Base-by-base conservation (phyloP, 2,888 invertebrate species). In the Bombylius major region DNA sequence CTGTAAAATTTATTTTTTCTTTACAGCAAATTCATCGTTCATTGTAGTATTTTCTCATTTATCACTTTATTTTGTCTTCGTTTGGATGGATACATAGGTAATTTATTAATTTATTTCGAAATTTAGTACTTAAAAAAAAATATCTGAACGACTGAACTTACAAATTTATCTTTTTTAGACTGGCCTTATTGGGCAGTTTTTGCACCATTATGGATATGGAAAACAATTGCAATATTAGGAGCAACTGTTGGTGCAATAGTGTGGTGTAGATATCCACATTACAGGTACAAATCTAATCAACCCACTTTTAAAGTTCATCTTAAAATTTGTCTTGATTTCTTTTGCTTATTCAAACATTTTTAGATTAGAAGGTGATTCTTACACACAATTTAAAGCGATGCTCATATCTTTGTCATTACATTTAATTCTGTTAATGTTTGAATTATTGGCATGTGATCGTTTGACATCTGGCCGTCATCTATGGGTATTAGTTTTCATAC, bases 331-430 rank as follows among this genome's bases (percentile, higher is more conserved):
- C 45, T 48, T 11, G 34, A 13, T 36, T 32, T 31, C n/a, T n/a
- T 45, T 23, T 23, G 1, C 23, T 23, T 3, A 42, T 42, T 5
- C 3, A 5, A 7, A 42, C 77, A 23, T n/a, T 59, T 79, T 51
- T 75, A 91, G 97, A 71, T 77, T 93, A 65, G 97, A 97, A 78
- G 92, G 92, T 62, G 93, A 95, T 77, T 91, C 95, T 7, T 94
- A 96, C 72, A 87, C 95, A 46, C 98, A 99, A 73, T 99, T 95
- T 75, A 96, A 96, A 75, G 95, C 96, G 14, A 98, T 99, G 97
- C 78, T 98, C 59, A 93, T 98, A 70, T 94, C 93, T 60, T 80
- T 96, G 64, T 91, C 94, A 50, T 82, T 98, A 67, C 98, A 99
- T 72, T 78, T 97, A 59, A 89, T 98, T 64, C 77, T 99, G 61